These are phyloP conservation scores for Alligator sinensis DNA, from an alignment of 2,113 vertebrate genomes.

Conservation along the genomic window DNA sequence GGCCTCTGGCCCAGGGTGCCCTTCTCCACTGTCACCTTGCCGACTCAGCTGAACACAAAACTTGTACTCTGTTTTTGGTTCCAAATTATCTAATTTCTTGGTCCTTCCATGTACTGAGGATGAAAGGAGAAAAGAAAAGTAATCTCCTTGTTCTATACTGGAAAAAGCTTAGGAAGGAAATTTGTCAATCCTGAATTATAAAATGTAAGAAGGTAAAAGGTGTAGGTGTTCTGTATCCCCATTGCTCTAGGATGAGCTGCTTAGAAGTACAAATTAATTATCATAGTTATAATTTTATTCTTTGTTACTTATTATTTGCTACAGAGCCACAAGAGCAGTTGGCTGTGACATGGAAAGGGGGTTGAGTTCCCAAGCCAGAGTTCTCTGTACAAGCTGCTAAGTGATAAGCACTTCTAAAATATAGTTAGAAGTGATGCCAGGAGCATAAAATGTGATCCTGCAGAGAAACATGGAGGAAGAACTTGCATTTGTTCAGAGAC, in stretches of 20 bases:
- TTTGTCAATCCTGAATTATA: background rate
- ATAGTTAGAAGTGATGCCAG: background rate
- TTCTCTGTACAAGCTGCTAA: background rate
- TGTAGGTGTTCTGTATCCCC: background rate
- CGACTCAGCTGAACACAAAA: conserved; percentile 85
- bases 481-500: background rate
- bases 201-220: background rate
- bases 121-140: conserved; percentile 42
- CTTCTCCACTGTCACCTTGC: conserved; percentile 83
- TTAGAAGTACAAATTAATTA: background rate
- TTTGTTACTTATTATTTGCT: background rate
- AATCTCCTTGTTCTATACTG: background rate
- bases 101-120: conserved; percentile 79
- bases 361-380: background rate
- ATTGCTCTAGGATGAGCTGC: background rate
- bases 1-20: conserved; percentile 84
- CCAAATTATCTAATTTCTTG: conserved; percentile 82
- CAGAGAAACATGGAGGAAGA: background rate
- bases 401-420: background rate
- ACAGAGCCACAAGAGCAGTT: background rate
- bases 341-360: background rate
- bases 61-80: conserved; percentile 86
- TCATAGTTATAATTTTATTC: background rate
- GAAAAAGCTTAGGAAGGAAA: background rate
- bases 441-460: background rate